These are phyloP conservation scores for Bombylius discolor DNA, from an alignment of 2,888 invertebrate genomes.

Conservation along the genomic window DNA sequence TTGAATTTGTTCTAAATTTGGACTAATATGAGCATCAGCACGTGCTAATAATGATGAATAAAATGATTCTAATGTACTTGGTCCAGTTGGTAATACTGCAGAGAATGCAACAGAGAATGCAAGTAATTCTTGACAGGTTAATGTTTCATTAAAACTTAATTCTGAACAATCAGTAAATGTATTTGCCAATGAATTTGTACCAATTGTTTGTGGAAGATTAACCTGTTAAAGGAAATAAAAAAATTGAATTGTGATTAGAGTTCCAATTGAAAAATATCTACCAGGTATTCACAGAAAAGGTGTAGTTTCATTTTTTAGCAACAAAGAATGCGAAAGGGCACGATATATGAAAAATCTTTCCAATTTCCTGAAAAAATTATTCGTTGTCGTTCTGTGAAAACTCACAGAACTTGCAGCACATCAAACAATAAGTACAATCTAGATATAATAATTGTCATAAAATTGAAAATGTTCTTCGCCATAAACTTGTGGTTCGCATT, in stretches of 20 bases:
- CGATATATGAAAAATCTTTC: no score
- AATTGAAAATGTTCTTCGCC: no score
- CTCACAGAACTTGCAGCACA: no score
- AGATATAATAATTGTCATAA: no score
- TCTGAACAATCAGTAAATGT: constrained; percentile 42
- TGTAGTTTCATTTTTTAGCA: no score
- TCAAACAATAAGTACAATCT: no score
- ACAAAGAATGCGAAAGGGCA: no score
- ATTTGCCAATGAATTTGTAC: constrained; percentile 30
- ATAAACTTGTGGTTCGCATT: no score
- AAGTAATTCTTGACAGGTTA: constrained; percentile 70
- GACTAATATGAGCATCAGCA: constrained; percentile 41
- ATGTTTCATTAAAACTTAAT: constrained; percentile 38
- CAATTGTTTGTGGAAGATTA: constrained; percentile 37
- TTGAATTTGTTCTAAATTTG: constrained; percentile 20
- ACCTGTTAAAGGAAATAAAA: constrained; percentile 21
- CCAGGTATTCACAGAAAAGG: no score
- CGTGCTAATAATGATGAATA: constrained; percentile 61
- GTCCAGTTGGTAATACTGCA: constrained; percentile 79
- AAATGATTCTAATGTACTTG: constrained; percentile 69
- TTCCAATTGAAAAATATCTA: no score
- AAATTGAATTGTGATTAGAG: not conserved
- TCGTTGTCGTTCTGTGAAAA: no score
- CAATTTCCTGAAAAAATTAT: no score
- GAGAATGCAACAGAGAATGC: constrained; percentile 87